These are phyloP conservation scores for Emydocephalus ijimae DNA, from an alignment of 2,113 vertebrate genomes.

Conservation along the genomic window DNA sequence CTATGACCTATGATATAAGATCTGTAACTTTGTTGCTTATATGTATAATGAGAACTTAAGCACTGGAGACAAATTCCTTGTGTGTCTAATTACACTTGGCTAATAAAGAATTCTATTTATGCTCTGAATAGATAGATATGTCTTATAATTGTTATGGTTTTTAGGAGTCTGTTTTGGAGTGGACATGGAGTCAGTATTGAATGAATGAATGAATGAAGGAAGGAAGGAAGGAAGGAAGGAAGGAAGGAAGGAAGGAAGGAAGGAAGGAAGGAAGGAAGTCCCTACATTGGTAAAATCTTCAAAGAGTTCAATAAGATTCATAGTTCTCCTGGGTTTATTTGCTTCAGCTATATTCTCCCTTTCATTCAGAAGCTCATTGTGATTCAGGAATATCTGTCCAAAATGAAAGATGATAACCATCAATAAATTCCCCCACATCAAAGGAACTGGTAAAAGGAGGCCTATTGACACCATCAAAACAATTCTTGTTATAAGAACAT, in stretches of 20 bases:
- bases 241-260: background rate
- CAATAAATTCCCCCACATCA: background rate
- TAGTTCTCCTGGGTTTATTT: background rate
- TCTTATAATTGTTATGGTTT: background rate
- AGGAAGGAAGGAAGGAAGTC: background rate
- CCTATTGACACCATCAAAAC: background rate
- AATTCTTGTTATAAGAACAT: background rate
- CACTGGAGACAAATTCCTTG: no score
- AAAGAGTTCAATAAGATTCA: background rate
- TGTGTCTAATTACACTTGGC: no score
- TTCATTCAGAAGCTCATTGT: background rate
- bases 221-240: background rate
- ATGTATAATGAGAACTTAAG: no score
- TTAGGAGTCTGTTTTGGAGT: background rate
- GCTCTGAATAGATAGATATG: background rate
- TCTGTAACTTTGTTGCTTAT: no score
- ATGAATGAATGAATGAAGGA: background rate
- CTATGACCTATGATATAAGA: no score
- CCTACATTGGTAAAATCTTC: background rate
- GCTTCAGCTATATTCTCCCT: background rate
- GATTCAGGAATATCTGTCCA: background rate
- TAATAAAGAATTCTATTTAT: no score
- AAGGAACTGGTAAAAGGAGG: background rate
- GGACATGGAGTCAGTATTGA: background rate
- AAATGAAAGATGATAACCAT: background rate